These are phyloP conservation scores for Saccostrea echinata DNA, from an alignment of 1,140 invertebrate species.

Conservation along the genomic window DNA sequence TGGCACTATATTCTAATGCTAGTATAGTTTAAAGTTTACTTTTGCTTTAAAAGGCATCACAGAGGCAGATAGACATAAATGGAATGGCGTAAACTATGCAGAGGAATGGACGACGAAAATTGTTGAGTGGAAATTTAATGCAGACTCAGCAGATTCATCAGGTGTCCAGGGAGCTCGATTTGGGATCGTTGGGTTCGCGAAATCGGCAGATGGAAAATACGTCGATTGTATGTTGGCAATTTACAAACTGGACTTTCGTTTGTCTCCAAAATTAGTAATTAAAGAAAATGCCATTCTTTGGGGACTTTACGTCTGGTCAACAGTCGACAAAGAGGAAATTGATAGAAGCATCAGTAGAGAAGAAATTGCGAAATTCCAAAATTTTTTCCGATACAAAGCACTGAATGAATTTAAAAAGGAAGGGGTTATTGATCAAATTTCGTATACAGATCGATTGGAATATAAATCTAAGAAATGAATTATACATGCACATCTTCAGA, in stretches of 20 bases:
- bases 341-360: constrained; percentile 1
- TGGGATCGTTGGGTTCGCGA: background rate
- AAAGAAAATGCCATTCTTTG: background rate
- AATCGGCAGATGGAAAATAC: background rate
- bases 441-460: background rate
- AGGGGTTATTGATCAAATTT: background rate
- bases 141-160: background rate
- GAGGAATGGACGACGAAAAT: constrained; percentile 2
- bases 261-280: background rate
- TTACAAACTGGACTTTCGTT: background rate
- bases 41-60: background rate
- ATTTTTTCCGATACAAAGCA: constrained; percentile 16
- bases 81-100: background rate
- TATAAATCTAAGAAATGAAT: background rate
- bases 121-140: constrained; percentile 13
- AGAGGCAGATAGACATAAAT: background rate
- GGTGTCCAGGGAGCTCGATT: background rate
- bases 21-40: too few relatives aligned
- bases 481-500: background rate
- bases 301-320: background rate
- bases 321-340: background rate
- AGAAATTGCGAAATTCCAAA: background rate
- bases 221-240: background rate
- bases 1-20: background rate
- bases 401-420: constrained; percentile 4